A percentile compares a stretch with the other conserved stretches of the same genome.
Evolutionary conservation across 2,797 vertebrate species (phyloP).

Genomic region (Amphiprion clarkii): DNA sequence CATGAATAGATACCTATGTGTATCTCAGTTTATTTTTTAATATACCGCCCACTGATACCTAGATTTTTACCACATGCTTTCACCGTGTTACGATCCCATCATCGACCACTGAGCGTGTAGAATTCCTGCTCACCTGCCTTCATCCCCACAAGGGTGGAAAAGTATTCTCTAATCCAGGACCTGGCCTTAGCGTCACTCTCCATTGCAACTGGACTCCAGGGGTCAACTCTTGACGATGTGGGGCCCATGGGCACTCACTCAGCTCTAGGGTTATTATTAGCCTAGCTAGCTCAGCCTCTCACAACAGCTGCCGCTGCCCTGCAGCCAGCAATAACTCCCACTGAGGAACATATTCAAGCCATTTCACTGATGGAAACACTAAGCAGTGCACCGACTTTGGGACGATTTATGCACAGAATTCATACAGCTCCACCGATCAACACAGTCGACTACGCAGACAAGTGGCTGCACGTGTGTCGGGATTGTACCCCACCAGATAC

Average conservation of each 20-base stretch:
- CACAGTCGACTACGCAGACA: conserved; percentile 24
- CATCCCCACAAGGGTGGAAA: conserved; percentile 50
- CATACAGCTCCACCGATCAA: conserved; percentile 40
- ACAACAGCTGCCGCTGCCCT: conserved; percentile 74
- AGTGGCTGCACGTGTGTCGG: conserved; percentile 44
- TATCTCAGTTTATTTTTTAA: background rate
- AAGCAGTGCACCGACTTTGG: conserved; percentile 16
- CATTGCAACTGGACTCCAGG: conserved; percentile 69
- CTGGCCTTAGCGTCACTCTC: conserved; percentile 61
- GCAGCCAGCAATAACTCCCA: conserved; percentile 62
- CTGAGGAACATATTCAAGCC: conserved; percentile 55
- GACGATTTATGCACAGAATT: conserved; percentile 43
- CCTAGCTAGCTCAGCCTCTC: conserved; percentile 54
- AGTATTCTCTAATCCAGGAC: conserved; percentile 57
- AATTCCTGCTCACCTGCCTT: conserved; percentile 40
- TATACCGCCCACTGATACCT: background rate
- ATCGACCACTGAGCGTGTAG: conserved; percentile 16
- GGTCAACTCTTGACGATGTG: conserved; percentile 58
- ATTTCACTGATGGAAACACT: conserved; percentile 54
- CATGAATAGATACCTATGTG: background rate
- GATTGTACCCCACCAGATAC: conserved; percentile 30
- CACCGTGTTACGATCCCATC: background rate
- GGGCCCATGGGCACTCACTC: conserved; percentile 54
- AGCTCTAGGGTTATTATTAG: conserved; percentile 78
- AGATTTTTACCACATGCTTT: conserved; percentile 37